Base-by-base conservation (phyloP, 2,797 vertebrate species). In the Lerista edwardsae region DNA sequence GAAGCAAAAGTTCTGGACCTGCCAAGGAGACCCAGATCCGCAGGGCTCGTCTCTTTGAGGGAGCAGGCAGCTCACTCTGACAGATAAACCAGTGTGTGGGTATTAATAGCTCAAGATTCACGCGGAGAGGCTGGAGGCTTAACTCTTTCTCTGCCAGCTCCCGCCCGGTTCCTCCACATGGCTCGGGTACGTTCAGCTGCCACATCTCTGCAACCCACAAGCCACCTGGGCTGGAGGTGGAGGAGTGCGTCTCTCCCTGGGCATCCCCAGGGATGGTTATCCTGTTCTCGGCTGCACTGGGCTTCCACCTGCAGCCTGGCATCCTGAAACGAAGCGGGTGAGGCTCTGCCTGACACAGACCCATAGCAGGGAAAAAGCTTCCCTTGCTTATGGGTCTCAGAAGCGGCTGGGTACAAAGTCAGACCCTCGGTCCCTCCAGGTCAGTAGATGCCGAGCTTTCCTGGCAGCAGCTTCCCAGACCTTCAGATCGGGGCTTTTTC, bases 41-140 rank as follows among this genome's bases (percentile, higher is more conserved):
- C 34, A 31, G 90, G 79, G 87, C 84, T 88, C 0, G 73, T 82
- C 83, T 91, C 75, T 44, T 64, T 68, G 77, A 87, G 86, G 9
- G 89, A 93, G 91, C 92, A 84, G 92, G 92, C 87, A 71, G 91
- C 92, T 92, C 76, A 86, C 93, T 95, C 94, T 89, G 93, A 94
- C 95, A 94, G 94, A 93, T 92, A 31, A 91, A 94, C 91, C 93
- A 82, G 94, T 68, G n/a, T n/a, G 77, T 88, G 94, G 87, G 95
- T 97, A 97, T 97, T 96, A 97, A 97, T 97, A 97, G 96, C 95
- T 96, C 95, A 84, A 90, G 93, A 92, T 94, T 94, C 95, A 92
- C 80, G 93, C 90, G 77, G 94, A 29, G 93, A 94, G 94, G 91
- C 92, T 71, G 81, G 91, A 79, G 85, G 89, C 84, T 96, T 96